Base-by-base conservation (phyloP, 2,113 vertebrate species). In the Hypanus sabinus region DNA sequence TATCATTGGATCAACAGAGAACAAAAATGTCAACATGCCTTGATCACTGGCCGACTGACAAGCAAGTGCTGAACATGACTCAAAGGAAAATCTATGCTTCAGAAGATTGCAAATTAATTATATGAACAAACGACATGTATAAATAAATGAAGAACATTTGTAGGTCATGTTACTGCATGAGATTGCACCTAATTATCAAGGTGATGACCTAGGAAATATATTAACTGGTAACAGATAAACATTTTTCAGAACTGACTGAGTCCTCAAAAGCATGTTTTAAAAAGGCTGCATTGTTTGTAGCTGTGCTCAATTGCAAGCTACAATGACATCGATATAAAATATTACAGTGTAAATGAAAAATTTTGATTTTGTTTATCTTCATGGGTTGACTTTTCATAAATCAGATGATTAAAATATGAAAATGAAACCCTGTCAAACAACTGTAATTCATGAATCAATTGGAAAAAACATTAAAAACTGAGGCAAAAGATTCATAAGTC, bases 141-240 rank as follows among this genome's bases (percentile, higher is more conserved):
- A 90, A 90, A 68, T 65, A 90, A 90, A 90, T 90, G 62, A 60
- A 90, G 85, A 90, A 16, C 27, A 65, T n/a, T 90, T 90, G 5
- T 65, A 14, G 85, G 60, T 90, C 60, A 90, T 20, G 60, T 90
- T 90, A 90, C 85, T 90, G 85, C 30, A 30, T 68, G 85, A 90
- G 85, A 90, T 90, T 90, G 14, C 33, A 65, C 5, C n/a, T 90
- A 90, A 90, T 90, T 90, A 90, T 90, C 30, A 65, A 90, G 85
- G 85, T 90, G 57, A 90, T 90, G 85, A 90, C 85, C 85, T 65
- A 65, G 85, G 85, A 90, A 90, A 90, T 90, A 90, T 90, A 90
- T 90, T 90, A 90, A 90, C 85, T 90, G 60, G 85, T 90, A 65
- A n/a, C 85, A 90, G 85, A 90, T 90, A 90, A 90, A 68, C 60